Base-by-base conservation (phyloP, 2,797 vertebrate species). In the Acestrorhynchus altus region DNA sequence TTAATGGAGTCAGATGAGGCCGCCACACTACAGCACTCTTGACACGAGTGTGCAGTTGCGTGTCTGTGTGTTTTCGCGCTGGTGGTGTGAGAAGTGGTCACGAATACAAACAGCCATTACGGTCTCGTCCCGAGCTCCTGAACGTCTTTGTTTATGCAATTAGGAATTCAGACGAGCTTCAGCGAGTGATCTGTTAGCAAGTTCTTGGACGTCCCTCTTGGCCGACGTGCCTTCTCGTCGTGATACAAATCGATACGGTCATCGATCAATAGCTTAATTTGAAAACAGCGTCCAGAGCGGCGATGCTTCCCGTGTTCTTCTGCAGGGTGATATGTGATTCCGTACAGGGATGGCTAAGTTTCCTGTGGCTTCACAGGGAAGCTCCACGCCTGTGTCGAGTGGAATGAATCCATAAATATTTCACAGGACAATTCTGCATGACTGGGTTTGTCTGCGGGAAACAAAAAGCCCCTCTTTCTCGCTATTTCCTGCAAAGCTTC, bases 1-100 rank as follows among this genome's bases (percentile, higher is more conserved):
- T 90, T 90, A 91, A 91, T 90, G 85, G 86, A 87, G 71, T 90
- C 76, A 84, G 86, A 86, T 81, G 67, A 9, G 26, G 7, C 18
- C 18, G 4, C 22, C 6, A 18, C 35, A 22, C 64, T 57, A 8
- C n/a, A 52, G 63, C 5, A 39, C 68, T 67, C 76, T 56, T 12
- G n/a, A 65, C 59, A 68, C 4, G 28, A 46, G 44, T 61, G 35
- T 44, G 60, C 65, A 22, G 40, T 52, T 59, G 79, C 18, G 63
- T 59, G 42, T 59, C 8, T 46, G 16, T 44, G 59, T 12, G 31
- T 35, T 35, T 35, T 35, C 40, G 49, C 18, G 49, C n/a, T 54
- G 31, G 31, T 35, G 26, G 22, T 20, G 44, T 28, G 11, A 15
- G 59, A 31, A 66, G 51, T 57, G 15, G 31, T 49, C 22, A 44